Conservation (phyloP, 2,797 vertebrate species). For the Gephyroberyx darwinii region DNA sequence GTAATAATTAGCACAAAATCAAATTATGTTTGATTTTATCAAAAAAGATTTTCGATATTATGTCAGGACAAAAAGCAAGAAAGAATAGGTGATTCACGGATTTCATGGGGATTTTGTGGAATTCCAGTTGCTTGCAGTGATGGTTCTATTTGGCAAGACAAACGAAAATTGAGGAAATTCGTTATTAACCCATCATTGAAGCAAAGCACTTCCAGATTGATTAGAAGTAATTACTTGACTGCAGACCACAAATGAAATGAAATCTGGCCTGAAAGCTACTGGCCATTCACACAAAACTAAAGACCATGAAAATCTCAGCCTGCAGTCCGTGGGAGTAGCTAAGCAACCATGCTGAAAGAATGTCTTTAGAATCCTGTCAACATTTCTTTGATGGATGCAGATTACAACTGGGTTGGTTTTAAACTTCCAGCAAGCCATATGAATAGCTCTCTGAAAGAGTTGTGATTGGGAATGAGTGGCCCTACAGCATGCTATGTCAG, state of each 20-base stretch:
- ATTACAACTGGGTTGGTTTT: constrained; percentile 74
- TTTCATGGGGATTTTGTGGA: constrained; percentile 41
- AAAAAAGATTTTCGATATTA: background rate
- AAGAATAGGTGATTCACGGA: constrained; percentile 22
- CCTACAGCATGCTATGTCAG: constrained; percentile 68
- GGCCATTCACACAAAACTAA: constrained; percentile 64
- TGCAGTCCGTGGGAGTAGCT: constrained; percentile 69
- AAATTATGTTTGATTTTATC: background rate
- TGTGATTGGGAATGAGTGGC: constrained; percentile 64
- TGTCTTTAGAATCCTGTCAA: constrained; percentile 70
- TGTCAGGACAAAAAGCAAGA: background rate
- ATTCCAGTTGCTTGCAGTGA: constrained; percentile 23
- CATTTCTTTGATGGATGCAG: constrained; percentile 72
- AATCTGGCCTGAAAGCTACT: constrained; percentile 54
- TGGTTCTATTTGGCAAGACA: constrained; percentile 18
- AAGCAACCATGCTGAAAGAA: constrained; percentile 69
- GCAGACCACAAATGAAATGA: constrained; percentile 41
- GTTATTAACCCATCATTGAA: constrained; percentile 61
- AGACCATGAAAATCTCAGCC: constrained; percentile 65
- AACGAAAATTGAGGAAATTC: constrained; percentile 29
- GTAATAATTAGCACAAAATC: constrained; percentile 18
- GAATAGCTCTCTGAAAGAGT: constrained; percentile 70
- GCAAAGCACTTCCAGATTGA: constrained; percentile 45
- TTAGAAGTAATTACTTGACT: constrained; percentile 65
- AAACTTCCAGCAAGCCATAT: constrained; percentile 65